These are phyloP conservation scores for Champsocephalus gunnari DNA, from an alignment of 2,797 vertebrate species.

Conservation along the genomic window DNA sequence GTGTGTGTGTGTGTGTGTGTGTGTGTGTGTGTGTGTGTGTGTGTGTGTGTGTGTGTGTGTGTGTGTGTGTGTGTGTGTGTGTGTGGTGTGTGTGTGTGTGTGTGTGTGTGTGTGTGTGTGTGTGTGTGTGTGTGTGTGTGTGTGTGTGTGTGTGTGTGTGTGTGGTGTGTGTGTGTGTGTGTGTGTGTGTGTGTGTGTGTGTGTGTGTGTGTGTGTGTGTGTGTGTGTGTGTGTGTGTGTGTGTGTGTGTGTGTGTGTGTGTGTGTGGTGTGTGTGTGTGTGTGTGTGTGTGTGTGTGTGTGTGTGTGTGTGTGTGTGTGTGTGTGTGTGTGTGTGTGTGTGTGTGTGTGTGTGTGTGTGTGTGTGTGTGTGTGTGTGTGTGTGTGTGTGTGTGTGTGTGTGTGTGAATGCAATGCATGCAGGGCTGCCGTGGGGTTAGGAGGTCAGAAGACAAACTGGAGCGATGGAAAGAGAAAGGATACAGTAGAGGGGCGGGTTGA, in stretches of 20 bases:
- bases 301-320: constrained; percentile 20
- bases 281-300: constrained; percentile 41
- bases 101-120: neutral
- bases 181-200: neutral
- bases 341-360: constrained; percentile 22
- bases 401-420: constrained; percentile 41
- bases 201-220: too few relatives aligned
- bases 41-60: constrained; percentile 43
- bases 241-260: too few relatives aligned
- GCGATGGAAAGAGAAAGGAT: too few relatives aligned
- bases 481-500: too few relatives aligned
- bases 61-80: constrained; percentile 35
- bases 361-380: constrained; percentile 32
- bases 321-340: too few relatives aligned
- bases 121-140: constrained; percentile 35
- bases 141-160: constrained; percentile 38
- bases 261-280: constrained; percentile 15
- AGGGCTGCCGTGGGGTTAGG: constrained; percentile 49
- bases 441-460: neutral
- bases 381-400: constrained; percentile 20
- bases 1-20: too few relatives aligned
- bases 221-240: too few relatives aligned
- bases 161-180: constrained; percentile 12
- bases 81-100: too few relatives aligned
- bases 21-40: neutral